A percentile compares a stretch with the other conserved stretches of the same genome.
These are phyloP conservation scores for Catagonus wagneri DNA, from an alignment of 2,113 vertebrate genomes.

Conservation along the genomic window DNA sequence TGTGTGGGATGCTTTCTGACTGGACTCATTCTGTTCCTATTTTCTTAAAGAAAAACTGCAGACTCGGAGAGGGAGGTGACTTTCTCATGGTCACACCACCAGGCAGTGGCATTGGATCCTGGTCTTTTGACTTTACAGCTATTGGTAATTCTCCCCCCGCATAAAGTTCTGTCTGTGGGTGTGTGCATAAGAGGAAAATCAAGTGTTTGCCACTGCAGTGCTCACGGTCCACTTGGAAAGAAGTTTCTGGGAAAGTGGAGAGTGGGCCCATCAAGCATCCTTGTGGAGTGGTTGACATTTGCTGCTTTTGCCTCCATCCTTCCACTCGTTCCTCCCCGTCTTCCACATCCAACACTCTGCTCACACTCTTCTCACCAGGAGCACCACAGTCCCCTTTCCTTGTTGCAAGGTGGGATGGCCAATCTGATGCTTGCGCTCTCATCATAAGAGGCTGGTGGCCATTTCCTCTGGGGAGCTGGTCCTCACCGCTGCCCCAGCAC, in stretches of 20 bases:
- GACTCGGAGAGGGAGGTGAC: neutral
- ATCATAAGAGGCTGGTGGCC: too few relatives aligned
- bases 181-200: neutral
- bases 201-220: neutral
- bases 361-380: neutral
- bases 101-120: neutral
- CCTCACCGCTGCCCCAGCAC: neutral
- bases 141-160: neutral
- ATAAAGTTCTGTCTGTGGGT: neutral
- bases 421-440: neutral
- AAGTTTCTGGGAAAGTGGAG: neutral
- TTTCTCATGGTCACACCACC: neutral
- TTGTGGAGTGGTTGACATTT: neutral
- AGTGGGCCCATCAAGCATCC: neutral
- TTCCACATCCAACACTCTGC: too few relatives aligned
- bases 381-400: neutral
- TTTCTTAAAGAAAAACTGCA: slow-evolving; percentile 21
- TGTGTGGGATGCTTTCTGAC: neutral
- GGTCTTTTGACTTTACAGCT: slow-evolving; percentile 18
- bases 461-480: neutral
- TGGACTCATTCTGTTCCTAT: neutral
- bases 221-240: neutral
- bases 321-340: neutral
- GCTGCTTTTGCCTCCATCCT: neutral
- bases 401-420: neutral